These are phyloP conservation scores for Nudaria mundana DNA, from an alignment of 2,888 invertebrate genomes.

Conservation along the genomic window DNA sequence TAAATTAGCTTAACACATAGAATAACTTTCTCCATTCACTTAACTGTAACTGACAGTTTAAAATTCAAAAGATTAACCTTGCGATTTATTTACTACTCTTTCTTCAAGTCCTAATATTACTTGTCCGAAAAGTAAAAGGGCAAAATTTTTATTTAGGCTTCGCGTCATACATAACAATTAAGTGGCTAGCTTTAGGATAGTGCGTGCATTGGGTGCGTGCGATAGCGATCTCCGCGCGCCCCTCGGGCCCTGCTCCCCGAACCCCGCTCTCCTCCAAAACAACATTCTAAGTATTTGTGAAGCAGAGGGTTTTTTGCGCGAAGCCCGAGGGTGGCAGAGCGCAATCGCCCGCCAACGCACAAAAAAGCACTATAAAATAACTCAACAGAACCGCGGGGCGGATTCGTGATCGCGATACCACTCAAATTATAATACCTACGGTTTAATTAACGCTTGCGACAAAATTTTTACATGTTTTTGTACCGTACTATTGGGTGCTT, in stretches of 20 bases:
- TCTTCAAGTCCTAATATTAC: too few relatives aligned
- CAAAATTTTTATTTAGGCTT: slow-evolving; percentile 46
- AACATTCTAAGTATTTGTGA: slow-evolving; percentile 76
- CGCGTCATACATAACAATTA: slow-evolving; percentile 72
- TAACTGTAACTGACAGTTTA: too few relatives aligned
- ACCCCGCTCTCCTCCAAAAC: slow-evolving; percentile 64
- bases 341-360: slow-evolving; percentile 74
- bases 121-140: slow-evolving; percentile 24
- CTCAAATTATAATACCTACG: slow-evolving; percentile 63
- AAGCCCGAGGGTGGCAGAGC: slow-evolving; percentile 76
- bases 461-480: slow-evolving; percentile 49
- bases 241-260: slow-evolving; percentile 44
- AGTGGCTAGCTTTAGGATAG: slow-evolving; percentile 76
- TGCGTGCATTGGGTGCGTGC: slow-evolving; percentile 80
- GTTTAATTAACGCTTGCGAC: slow-evolving; percentile 73
- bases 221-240: slow-evolving; percentile 75
- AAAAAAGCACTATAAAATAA: slow-evolving; percentile 79
- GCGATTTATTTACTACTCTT: too few relatives aligned
- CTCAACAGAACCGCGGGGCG: slow-evolving; percentile 74
- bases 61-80: too few relatives aligned
- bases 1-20: too few relatives aligned
- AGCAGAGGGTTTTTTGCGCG: slow-evolving; percentile 79
- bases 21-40: too few relatives aligned
- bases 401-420: slow-evolving; percentile 74
- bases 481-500: slow-evolving; percentile 37